phyloP scores from a whole-genome alignment of 2,888 invertebrate species.

The Malthinus flaveolus region DNA sequence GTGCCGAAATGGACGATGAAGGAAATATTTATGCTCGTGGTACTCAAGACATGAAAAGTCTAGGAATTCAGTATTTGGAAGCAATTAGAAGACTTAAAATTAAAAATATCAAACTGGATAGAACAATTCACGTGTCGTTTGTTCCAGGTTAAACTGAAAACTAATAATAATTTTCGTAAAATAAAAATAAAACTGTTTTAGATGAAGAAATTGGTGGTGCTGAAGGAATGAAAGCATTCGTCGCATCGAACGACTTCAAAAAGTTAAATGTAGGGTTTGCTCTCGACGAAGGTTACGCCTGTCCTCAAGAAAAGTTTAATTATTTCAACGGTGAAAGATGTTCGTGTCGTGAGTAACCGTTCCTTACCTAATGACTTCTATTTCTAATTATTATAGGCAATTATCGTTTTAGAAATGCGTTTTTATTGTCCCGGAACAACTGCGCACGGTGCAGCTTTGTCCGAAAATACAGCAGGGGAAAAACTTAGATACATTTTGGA shows the following conservation, averaged over 20 bases:
- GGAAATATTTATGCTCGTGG: slow-evolving; percentile 86
- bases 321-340: slow-evolving; percentile 77
- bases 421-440: slow-evolving; percentile 80
- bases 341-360: slow-evolving; percentile 82
- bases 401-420: slow-evolving; percentile 65
- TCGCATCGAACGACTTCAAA: slow-evolving; percentile 72
- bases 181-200: slow-evolving; percentile 44
- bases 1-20: slow-evolving; percentile 78
- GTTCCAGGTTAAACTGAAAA: slow-evolving; percentile 63
- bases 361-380: background rate
- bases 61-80: slow-evolving; percentile 78
- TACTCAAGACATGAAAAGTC: slow-evolving; percentile 82
- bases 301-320: slow-evolving; percentile 65
- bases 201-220: slow-evolving; percentile 89
- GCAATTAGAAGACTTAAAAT: slow-evolving; percentile 69
- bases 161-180: background rate
- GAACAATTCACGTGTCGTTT: slow-evolving; percentile 74
- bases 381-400: background rate
- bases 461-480: slow-evolving; percentile 82
- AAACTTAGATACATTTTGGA: slow-evolving; percentile 68
- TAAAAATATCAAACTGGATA: slow-evolving; percentile 58
- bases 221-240: slow-evolving; percentile 79
- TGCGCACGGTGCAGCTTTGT: slow-evolving; percentile 84
- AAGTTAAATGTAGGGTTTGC: slow-evolving; percentile 81
- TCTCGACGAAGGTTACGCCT: slow-evolving; percentile 85